A percentile compares a stretch with the other conserved stretches of the same genome.
Conservation (phyloP, 2,113 vertebrate genomes). For the Halcyon senegalensis region DNA sequence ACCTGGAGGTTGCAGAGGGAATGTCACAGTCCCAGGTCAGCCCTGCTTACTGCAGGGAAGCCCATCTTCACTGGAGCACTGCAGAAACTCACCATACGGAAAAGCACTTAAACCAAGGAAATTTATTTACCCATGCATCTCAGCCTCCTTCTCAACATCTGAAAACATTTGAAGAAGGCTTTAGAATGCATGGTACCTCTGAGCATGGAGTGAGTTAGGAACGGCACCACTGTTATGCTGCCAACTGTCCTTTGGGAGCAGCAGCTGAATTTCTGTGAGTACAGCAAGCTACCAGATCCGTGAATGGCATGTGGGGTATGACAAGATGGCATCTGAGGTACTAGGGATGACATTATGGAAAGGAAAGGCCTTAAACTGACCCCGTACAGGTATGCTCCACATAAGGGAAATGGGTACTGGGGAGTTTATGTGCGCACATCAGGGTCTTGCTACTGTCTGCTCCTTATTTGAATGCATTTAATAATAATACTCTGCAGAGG, state of each 20-base stretch:
- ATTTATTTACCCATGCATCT: neutral
- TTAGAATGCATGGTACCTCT: neutral
- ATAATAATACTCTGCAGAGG: neutral
- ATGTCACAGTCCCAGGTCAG: neutral
- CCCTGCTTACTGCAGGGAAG: neutral
- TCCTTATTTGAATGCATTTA: neutral
- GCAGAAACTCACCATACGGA: neutral
- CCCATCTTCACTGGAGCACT: neutral
- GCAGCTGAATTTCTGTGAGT: neutral
- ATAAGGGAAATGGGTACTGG: neutral
- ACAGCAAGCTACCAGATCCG: neutral
- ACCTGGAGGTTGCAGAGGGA: neutral
- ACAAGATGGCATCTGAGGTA: neutral
- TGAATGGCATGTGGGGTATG: neutral
- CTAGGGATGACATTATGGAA: neutral
- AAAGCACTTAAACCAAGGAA: neutral
- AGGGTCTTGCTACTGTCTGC: neutral
- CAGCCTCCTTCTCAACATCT: neutral
- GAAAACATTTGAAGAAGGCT: neutral
- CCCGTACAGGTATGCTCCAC: neutral
- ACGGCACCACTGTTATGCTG: rapidly evolving
- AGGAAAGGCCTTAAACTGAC: neutral
- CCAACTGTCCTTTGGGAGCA: neutral
- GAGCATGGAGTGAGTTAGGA: neutral
- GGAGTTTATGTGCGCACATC: neutral